These are phyloP conservation scores for Gymnothorax reevesii DNA, from an alignment of 2,797 vertebrate species.

Conservation along the genomic window DNA sequence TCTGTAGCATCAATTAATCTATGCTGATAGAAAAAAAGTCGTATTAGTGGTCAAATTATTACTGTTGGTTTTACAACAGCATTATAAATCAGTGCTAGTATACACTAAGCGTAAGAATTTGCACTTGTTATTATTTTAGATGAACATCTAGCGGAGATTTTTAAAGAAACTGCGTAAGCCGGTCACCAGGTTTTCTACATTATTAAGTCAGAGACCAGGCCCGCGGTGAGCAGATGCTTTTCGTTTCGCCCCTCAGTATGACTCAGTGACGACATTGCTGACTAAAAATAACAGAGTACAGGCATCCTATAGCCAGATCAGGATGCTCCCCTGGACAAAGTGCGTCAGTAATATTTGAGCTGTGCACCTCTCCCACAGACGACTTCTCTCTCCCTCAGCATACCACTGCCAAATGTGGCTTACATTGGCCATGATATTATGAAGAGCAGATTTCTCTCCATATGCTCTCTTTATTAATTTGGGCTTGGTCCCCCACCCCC, in stretches of 20 bases:
- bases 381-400: slow-evolving; percentile 29
- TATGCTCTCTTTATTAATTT: slow-evolving; percentile 48
- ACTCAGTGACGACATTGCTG: slow-evolving; percentile 37
- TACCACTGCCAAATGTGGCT: slow-evolving; percentile 36
- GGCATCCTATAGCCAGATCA: slow-evolving; percentile 39
- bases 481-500: slow-evolving; percentile 31
- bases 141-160: neutral
- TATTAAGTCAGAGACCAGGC: slow-evolving; percentile 9
- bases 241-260: slow-evolving; percentile 16
- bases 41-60: neutral
- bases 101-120: neutral
- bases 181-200: neutral
- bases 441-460: slow-evolving; percentile 55
- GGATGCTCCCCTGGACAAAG: slow-evolving; percentile 34
- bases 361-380: slow-evolving; percentile 24
- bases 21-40: neutral
- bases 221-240: neutral
- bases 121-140: neutral
- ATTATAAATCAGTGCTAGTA: neutral
- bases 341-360: slow-evolving; percentile 45
- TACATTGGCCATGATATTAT: slow-evolving; percentile 44
- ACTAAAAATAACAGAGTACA: slow-evolving; percentile 43
- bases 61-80: neutral
- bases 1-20: neutral
- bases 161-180: neutral